Conservation (phyloP, 2,888 invertebrate species). For the Philhelius pedissequus region DNA sequence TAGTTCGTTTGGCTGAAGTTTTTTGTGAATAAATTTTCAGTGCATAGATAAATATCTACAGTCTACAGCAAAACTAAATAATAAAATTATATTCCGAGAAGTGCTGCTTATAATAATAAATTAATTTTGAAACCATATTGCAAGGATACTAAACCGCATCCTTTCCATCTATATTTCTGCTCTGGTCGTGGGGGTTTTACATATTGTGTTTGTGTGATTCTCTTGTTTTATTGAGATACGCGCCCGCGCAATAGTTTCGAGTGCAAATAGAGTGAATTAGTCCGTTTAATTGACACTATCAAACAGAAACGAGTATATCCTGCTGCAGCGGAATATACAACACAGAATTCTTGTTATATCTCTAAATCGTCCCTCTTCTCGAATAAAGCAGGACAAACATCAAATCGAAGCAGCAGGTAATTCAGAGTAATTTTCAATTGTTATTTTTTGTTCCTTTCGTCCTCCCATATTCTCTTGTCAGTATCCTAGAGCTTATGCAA, state of each 20-base stretch:
- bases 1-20: not conserved
- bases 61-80: not conserved
- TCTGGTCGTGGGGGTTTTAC: not conserved
- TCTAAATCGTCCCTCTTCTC: not conserved
- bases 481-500: slow-evolving; percentile 21
- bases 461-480: not conserved
- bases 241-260: slow-evolving; percentile 33
- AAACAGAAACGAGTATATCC: not conserved
- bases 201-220: not conserved
- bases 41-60: not conserved
- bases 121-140: slow-evolving; percentile 56
- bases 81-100: not conserved
- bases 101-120: slow-evolving; percentile 31
- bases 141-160: slow-evolving; percentile 47
- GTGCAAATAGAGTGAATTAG: slow-evolving; percentile 12
- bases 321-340: slow-evolving; percentile 8
- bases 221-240: slow-evolving; percentile 2
- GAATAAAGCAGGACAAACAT: slow-evolving; percentile 19
- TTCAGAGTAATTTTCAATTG: slow-evolving; percentile 41
- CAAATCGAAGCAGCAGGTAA: slow-evolving; percentile 53
- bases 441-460: not conserved
- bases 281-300: slow-evolving; percentile 25
- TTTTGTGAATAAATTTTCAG: not conserved
- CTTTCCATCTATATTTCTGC: slow-evolving; percentile 6
- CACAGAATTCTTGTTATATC: slow-evolving; percentile 32